Base-by-base conservation (phyloP, 1,140 invertebrate genomes). In the Berghia stephanieae region DNA sequence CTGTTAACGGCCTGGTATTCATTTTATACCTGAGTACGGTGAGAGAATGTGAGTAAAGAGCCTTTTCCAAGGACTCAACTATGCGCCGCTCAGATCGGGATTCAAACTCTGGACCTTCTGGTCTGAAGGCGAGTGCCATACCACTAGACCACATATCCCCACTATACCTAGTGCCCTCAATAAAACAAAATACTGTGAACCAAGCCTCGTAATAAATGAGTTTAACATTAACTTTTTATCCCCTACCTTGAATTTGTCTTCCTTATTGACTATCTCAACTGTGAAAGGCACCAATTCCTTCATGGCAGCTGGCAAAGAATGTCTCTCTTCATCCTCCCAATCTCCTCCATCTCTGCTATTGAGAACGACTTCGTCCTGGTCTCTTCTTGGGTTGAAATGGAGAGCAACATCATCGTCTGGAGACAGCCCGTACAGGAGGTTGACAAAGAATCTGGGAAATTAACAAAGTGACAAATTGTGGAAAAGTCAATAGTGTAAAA, bases 221-320 rank as follows among this genome's bases (percentile, higher is more conserved):
- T 67, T 60, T 78, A 36, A 18, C 44, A 27, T 2, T 10, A 27
- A 34, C 2, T 38, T 21, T 16, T n/a, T 43, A 49, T 6, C 43
- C 24, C 60, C 63, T 67, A 94, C 94, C 91, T 95, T 96, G 83
- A 93, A 94, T 69, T 92, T 90, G 24, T 90, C 86, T 0, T 90
- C 88, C 79, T 95, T 94, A 77, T 92, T 93, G 0, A 95, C 86
- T 46, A 96, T 90, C 52, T 95, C 88, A 1, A 95, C 92, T 86
- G 96, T 94, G 86, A 95, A 96, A n/a, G 90, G 87, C 83, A 94
- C 90, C 1, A 93, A 93, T 10, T 91, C 88, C 0, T 86, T 83
- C 60, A 96, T 91, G 6, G 93, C 92, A 86, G 94, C 90, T 0
- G 78, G 79, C 0, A 83, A 36, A 2, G 94, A 94, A 49, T 90